phyloP scores from a whole-genome alignment of 2,113 vertebrate genomes.

The Aegithalos caudatus region DNA sequence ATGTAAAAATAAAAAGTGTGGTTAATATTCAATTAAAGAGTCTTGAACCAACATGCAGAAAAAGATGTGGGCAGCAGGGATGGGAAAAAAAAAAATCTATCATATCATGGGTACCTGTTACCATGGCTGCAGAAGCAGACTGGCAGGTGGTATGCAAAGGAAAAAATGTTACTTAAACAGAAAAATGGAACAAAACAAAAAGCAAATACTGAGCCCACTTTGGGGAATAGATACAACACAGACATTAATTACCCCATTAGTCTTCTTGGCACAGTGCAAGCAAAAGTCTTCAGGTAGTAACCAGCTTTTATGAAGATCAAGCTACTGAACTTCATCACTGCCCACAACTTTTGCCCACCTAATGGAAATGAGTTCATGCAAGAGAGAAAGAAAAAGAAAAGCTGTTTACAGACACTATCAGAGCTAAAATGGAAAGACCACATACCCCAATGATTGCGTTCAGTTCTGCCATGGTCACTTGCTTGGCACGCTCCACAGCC shows the following conservation, averaged over 20 bases:
- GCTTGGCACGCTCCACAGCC: constrained; percentile 96
- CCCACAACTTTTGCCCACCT: neutral
- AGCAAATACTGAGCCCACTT: neutral
- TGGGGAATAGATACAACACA: neutral
- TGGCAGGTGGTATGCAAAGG: neutral
- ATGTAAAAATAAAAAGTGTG: neutral
- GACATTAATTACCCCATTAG: neutral
- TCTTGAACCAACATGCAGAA: neutral
- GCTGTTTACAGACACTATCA: constrained; percentile 78
- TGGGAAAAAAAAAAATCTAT: neutral
- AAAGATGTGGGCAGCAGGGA: neutral
- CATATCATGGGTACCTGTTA: neutral
- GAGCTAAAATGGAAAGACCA: constrained; percentile 88
- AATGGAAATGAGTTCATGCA: neutral
- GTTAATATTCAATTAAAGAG: neutral
- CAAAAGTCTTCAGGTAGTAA: constrained; percentile 1
- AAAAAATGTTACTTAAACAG: neutral
- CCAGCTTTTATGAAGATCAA: neutral
- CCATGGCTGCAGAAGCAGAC: neutral
- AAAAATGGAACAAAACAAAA: neutral
- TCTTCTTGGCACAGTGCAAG: neutral
- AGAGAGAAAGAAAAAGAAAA: constrained; percentile 53
- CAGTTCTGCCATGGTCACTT: constrained; percentile 98
- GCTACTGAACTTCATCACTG: neutral
- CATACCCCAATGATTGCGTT: constrained; percentile 99